These are phyloP conservation scores for Rhingia rostrata DNA, from an alignment of 2,888 invertebrate genomes.

Conservation along the genomic window DNA sequence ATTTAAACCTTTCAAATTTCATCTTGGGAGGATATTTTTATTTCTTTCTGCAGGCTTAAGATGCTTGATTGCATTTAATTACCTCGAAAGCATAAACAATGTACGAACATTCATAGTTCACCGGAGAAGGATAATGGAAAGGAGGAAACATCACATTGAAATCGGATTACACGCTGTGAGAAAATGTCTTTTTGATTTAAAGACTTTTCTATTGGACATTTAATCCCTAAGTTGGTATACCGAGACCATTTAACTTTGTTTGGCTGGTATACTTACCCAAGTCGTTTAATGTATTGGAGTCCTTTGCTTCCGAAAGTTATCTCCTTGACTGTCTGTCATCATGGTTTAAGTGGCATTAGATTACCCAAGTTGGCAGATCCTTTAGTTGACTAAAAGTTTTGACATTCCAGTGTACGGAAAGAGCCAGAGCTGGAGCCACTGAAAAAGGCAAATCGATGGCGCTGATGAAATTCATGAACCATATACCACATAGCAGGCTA, in stretches of 20 bases:
- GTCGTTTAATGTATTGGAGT: not conserved
- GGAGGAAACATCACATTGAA: slow-evolving; percentile 8
- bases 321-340: slow-evolving; percentile 1
- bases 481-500: too few relatives aligned
- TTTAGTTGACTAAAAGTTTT: slow-evolving; percentile 1
- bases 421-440: too few relatives aligned
- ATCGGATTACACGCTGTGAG: slow-evolving; percentile 27
- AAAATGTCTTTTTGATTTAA: slow-evolving; percentile 16
- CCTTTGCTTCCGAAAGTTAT: not conserved
- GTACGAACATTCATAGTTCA: slow-evolving; percentile 26
- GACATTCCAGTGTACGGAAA: not conserved
- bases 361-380: slow-evolving; percentile 4
- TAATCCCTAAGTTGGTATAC: not conserved
- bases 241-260: not conserved
- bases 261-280: not conserved
- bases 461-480: too few relatives aligned
- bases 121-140: slow-evolving; percentile 1
- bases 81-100: slow-evolving; percentile 7
- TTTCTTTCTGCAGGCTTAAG: slow-evolving; percentile 8
- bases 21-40: slow-evolving; percentile 3
- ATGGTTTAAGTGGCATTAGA: slow-evolving; percentile 8
- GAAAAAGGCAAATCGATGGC: too few relatives aligned
- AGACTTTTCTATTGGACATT: slow-evolving; percentile 1
- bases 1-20: slow-evolving; percentile 52
- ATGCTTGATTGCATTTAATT: slow-evolving; percentile 53